Base-by-base conservation (phyloP, 2,888 invertebrate genomes). In the Temnothorax ravouxi region DNA sequence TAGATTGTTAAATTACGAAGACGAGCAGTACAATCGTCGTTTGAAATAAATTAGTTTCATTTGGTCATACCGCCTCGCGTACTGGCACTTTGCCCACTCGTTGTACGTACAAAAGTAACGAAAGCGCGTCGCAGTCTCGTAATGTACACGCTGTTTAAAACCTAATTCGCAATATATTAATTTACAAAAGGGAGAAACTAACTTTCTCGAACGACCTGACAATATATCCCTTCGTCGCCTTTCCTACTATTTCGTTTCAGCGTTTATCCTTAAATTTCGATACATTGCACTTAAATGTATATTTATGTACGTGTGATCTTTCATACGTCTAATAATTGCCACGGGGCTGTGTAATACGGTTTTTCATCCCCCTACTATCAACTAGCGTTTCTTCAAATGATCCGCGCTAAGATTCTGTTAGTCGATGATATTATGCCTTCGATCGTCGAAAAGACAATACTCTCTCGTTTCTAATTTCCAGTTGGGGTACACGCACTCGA, bases 21-120 rank as follows among this genome's bases (percentile, higher is more conserved):
- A 29, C 21, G 11, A 41, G 18, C 13, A 59, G 74, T 81, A 52
- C 5, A 47, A 4, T 52, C 15, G 56, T 44, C 21, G 38, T 41
- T 41, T 29, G 52, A 81, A 62, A 69, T 50, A 83, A 69, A 75
- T 69, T 85, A 38, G 56, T 64, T 64, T 56, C 75, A 66, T 72
- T 69, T 75, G 38, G 9, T 72, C 15, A 71, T 80, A 52, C 79
- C 34, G 74, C 59, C 66, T 77, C 56, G 44, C 64, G 62, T 81
- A 47, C 56, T 64, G 56, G 77, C 56, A 34, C 47, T 64, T 84
- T 71, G 61, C 34, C 44, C 62, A 75, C 34, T 66, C 44, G 11
- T 83, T 66, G 89, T 86, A 89, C 56, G 87, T 86, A 88, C 56
- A 89, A 89, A 88, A 88, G 83, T 88, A 89, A 84, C 56, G 86